Evolutionary conservation across 1,140 invertebrate genomes (phyloP).

Genomic region (Procambarus clarkii): DNA sequence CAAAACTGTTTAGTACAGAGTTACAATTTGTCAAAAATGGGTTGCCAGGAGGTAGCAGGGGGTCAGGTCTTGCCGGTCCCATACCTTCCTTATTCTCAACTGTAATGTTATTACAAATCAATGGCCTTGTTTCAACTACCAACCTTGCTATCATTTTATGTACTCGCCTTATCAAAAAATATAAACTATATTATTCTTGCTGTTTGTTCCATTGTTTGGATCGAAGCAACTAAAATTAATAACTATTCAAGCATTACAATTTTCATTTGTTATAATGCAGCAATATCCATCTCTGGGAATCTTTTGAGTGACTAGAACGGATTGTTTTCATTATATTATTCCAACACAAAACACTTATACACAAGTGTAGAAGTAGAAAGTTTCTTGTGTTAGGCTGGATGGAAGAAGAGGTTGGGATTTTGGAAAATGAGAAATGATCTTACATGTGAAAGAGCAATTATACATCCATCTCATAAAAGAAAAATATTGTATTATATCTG

Average conservation of each 20-base stretch:
- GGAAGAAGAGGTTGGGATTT: constrained; percentile 59
- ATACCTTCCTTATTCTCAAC: constrained; percentile 32
- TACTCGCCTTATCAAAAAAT: constrained; percentile 64
- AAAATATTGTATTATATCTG: constrained; percentile 61
- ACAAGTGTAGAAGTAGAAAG: constrained; percentile 24
- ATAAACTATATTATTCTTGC: constrained; percentile 53
- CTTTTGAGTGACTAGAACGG: constrained; percentile 66
- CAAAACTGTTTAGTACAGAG: background rate
- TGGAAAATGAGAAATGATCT: constrained; percentile 59
- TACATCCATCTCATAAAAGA: constrained; percentile 46
- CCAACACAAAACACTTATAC: constrained; percentile 53
- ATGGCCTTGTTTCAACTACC: constrained; percentile 57
- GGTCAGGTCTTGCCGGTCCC: constrained; percentile 21
- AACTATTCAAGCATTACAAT: constrained; percentile 58
- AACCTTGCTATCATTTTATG: constrained; percentile 44
- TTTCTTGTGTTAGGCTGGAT: constrained; percentile 57
- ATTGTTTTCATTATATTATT: constrained; percentile 56
- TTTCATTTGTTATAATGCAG: constrained; percentile 41
- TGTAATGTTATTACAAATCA: constrained; percentile 52
- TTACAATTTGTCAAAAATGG: constrained; percentile 27
- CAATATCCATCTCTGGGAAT: constrained; percentile 44
- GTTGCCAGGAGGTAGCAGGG: constrained; percentile 7
- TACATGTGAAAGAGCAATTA: constrained; percentile 62
- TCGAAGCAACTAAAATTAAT: constrained; percentile 54
- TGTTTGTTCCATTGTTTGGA: constrained; percentile 46